Evolutionary conservation across 2,797 vertebrate genomes (phyloP).

Genomic region (Cygnus olor): DNA sequence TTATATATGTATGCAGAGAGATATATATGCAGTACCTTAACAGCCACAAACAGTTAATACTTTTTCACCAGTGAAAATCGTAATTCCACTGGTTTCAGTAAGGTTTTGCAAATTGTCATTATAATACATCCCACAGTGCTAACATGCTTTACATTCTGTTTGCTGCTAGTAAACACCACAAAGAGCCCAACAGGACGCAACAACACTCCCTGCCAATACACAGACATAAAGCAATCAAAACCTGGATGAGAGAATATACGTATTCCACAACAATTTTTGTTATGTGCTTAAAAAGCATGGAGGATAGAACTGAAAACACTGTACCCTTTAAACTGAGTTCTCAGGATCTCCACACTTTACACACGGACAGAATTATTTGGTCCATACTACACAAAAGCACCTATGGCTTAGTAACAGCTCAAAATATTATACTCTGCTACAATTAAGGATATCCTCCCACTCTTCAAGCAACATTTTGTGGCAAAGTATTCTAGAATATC

Average conservation of each 20-base stretch:
- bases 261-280: not conserved
- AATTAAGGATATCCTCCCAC: not conserved
- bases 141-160: slow-evolving; percentile 16
- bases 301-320: not conserved
- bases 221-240: not conserved
- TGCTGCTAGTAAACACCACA: slow-evolving; percentile 10
- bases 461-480: not conserved
- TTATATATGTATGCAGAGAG: not conserved
- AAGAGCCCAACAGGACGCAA: slow-evolving; percentile 33
- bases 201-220: slow-evolving; percentile 8
- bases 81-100: not conserved
- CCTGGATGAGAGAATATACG: not conserved
- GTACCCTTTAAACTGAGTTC: not conserved
- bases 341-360: not conserved
- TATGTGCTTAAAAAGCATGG: not conserved
- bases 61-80: not conserved
- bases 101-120: not conserved
- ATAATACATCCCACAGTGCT: not conserved
- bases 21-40: not conserved
- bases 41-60: not conserved
- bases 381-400: not conserved
- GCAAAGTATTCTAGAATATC: not conserved
- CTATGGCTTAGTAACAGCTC: not conserved
- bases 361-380: not conserved
- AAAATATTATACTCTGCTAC: not conserved